phyloP scores from a whole-genome alignment of 2,888 invertebrate species.

The Nysson spinosus region DNA sequence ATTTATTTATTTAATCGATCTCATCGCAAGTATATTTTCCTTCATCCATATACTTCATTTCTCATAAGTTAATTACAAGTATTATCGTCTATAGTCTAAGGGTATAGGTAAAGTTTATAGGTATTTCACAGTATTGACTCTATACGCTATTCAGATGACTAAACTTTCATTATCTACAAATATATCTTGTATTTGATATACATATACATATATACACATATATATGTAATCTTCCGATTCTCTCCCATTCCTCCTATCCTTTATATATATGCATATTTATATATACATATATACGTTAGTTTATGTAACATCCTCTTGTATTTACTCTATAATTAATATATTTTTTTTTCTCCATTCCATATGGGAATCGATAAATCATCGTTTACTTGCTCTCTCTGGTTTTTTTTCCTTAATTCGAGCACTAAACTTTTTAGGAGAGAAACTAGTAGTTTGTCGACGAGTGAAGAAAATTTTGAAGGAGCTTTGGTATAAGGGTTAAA shows the following conservation, averaged over 20 bases:
- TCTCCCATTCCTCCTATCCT: slow-evolving; percentile 5
- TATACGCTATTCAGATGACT: slow-evolving; percentile 73
- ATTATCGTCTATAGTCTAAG: slow-evolving; percentile 63
- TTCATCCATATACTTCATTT: slow-evolving; percentile 64
- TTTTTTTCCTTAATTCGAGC: slow-evolving; percentile 20
- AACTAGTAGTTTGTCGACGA: slow-evolving; percentile 34
- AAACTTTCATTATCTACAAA: slow-evolving; percentile 74
- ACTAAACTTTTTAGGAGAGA: slow-evolving; percentile 34
- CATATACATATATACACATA: slow-evolving; percentile 48
- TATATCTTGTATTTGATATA: slow-evolving; percentile 64
- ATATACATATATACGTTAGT: slow-evolving; percentile 43
- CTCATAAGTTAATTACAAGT: slow-evolving; percentile 74
- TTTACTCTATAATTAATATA: slow-evolving; percentile 29
- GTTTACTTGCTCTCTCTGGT: slow-evolving; percentile 4
- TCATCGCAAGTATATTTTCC: slow-evolving; percentile 65
- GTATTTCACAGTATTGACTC: slow-evolving; percentile 76
- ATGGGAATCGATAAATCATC: slow-evolving; percentile 45
- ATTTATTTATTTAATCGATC: slow-evolving; percentile 67
- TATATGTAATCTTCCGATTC: slow-evolving; percentile 17
- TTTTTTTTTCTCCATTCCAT: slow-evolving; percentile 24
- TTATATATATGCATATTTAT: slow-evolving; percentile 43
- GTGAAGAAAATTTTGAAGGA: slow-evolving; percentile 38
- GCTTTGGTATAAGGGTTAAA: slow-evolving; percentile 27
- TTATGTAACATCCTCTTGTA: slow-evolving; percentile 41
- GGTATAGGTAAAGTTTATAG: slow-evolving; percentile 69